These are phyloP conservation scores for Tromatobia lineatoria DNA, from an alignment of 2,888 invertebrate species.

Conservation along the genomic window DNA sequence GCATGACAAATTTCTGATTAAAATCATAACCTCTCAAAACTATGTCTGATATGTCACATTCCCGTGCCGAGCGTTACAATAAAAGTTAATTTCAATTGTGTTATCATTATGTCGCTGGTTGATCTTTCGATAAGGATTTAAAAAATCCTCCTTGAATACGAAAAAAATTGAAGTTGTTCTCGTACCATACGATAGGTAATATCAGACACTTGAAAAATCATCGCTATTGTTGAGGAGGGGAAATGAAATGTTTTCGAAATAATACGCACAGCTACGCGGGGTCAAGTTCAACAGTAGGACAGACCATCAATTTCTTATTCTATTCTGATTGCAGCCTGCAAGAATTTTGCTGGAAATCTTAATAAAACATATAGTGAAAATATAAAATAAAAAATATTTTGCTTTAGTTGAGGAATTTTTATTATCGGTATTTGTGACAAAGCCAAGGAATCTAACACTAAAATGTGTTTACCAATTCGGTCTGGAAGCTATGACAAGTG, in stretches of 20 bases:
- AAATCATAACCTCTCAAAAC: background rate
- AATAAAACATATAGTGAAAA: too few relatives aligned
- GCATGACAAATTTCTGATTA: background rate
- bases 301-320: background rate
- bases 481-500: too few relatives aligned
- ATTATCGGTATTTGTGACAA: too few relatives aligned
- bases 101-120: background rate
- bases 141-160: background rate
- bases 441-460: too few relatives aligned
- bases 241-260: background rate
- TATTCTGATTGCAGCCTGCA: too few relatives aligned
- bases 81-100: background rate
- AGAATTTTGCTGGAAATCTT: too few relatives aligned
- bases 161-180: background rate
- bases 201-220: background rate
- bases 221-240: background rate
- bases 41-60: conserved; percentile 8
- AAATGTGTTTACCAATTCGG: too few relatives aligned
- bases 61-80: background rate
- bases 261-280: too few relatives aligned
- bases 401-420: too few relatives aligned
- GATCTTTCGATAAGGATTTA: background rate
- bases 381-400: too few relatives aligned
- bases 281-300: background rate
- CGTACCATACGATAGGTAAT: background rate